Evolutionary conservation across 2,797 vertebrate species (phyloP).

Genomic region (Micromesistius poutassou): DNA sequence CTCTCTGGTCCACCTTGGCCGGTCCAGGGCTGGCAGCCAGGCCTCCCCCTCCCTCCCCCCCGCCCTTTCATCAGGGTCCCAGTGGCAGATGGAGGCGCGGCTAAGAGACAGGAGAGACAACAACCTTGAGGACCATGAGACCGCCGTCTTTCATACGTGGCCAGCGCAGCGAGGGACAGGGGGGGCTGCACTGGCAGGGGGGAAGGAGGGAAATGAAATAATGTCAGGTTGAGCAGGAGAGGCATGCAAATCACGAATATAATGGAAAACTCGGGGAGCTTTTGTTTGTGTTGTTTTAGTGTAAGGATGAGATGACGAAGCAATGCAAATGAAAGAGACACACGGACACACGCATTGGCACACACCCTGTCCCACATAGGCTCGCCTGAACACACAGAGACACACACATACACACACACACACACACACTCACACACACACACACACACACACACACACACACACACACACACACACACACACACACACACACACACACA

Average conservation of each 20-base stretch:
- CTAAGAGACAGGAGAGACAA: conserved; percentile 17
- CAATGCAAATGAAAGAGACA: conserved; percentile 53
- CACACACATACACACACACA: background rate
- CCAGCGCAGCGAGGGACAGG: conserved; percentile 64
- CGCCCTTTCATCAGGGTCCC: conserved; percentile 72
- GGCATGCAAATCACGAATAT: conserved; percentile 56
- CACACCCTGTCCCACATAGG: conserved; percentile 1
- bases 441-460: background rate
- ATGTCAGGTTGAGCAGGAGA: conserved; percentile 58
- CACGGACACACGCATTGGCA: background rate
- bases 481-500: background rate
- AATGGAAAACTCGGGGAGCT: conserved; percentile 63
- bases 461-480: background rate
- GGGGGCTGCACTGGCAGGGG: conserved; percentile 63
- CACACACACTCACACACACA: background rate
- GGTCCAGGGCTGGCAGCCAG: conserved; percentile 13
- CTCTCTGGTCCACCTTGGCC: background rate
- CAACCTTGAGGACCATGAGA: conserved; percentile 69
- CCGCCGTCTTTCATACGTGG: conserved; percentile 73
- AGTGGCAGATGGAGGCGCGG: conserved; percentile 73
- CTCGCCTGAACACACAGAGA: background rate
- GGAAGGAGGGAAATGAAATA: conserved; percentile 56
- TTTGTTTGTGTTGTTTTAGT: conserved; percentile 72
- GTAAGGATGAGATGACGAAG: conserved; percentile 55
- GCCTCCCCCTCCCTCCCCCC: conserved; percentile 35